Evolutionary conservation across 2,113 vertebrate genomes (phyloP), one percentile per base, ranked within the genome.

Genomic region (Platysteira castanea): DNA sequence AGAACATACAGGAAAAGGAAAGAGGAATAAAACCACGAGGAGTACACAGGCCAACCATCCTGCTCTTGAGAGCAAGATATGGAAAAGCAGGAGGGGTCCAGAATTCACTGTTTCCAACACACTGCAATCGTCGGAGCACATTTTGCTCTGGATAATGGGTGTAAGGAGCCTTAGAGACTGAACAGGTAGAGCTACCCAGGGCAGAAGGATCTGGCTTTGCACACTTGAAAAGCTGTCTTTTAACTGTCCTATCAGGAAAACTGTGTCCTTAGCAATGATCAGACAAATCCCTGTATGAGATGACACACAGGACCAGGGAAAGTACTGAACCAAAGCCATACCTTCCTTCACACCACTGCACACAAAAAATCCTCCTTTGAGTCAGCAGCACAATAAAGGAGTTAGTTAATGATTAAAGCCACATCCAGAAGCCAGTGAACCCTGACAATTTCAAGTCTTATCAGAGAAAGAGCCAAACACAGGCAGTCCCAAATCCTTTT

Each of bases 371-470:
- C 64, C 77, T 87, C 46, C 70, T 76, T 18, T 33, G 49, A 76
- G 74, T 21, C 26, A 46, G n/a, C 60, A 90, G 59, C 23, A 56
- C 6, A 26, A 89, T 54, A 79, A 85, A 80, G 15, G 21, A 68
- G 59, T 63, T 53, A 44, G 68, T 94, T 97, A 95, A 96, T 95
- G 37, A 95, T 94, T 97, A 90, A 86, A 70, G 46, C 59, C 33
- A 69, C 24, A 22, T 69, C 42, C 59, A 92, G 33, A 75, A 84
- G 41, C 56, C 83, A 67, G 3, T 23, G 46, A 94, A 59, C 87
- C 46, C 46, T 84, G 42, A 47, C 74, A 73, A 42, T 42, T 95
- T 84, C 50, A 52, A 84, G 67, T 44, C n/a, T 90, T 71, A 87
- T 54, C 80, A 80, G 74, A 50, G 64, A 76, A 82, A 84, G 3